A percentile compares a stretch with the other conserved stretches of the same genome.
Conservation (phyloP, 2,113 vertebrate species). For the Porphyrio hochstetteri region DNA sequence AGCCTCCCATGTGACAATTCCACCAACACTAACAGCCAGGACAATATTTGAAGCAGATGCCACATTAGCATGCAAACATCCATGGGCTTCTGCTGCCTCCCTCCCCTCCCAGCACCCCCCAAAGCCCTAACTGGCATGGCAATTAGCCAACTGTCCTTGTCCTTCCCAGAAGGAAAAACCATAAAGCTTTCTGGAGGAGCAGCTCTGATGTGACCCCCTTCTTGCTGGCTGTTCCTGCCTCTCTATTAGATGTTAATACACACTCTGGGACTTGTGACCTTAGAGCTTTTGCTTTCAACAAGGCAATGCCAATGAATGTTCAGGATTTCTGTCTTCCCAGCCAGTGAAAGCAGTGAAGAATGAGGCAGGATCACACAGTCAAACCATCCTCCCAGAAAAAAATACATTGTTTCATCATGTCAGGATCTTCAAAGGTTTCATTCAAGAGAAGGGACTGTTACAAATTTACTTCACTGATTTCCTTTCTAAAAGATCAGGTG, state of each 20-base stretch:
- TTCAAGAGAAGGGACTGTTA: not conserved
- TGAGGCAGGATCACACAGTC: not conserved
- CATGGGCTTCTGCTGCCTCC: not conserved
- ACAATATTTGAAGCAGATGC: not conserved
- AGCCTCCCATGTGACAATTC: not conserved
- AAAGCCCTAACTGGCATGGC: not conserved
- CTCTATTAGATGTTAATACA: not conserved
- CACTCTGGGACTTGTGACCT: not conserved
- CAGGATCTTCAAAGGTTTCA: not conserved
- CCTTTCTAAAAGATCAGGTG: not conserved
- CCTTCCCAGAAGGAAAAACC: not conserved
- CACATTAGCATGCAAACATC: not conserved
- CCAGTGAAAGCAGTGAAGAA: not conserved
- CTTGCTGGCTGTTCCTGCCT: not conserved
- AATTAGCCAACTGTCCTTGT: not conserved
- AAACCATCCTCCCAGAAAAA: not conserved
- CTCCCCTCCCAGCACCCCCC: not conserved
- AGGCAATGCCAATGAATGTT: accelerated
- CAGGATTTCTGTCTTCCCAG: not conserved
- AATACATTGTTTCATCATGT: not conserved
- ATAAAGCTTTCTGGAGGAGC: not conserved
- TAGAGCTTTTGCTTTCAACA: not conserved
- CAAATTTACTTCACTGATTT: not conserved
- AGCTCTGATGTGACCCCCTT: not conserved
- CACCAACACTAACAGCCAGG: not conserved